A percentile compares a stretch with the other conserved stretches of the same genome.
Evolutionary conservation across 2,113 vertebrate species (phyloP).

Genomic region (Suncus etruscus): DNA sequence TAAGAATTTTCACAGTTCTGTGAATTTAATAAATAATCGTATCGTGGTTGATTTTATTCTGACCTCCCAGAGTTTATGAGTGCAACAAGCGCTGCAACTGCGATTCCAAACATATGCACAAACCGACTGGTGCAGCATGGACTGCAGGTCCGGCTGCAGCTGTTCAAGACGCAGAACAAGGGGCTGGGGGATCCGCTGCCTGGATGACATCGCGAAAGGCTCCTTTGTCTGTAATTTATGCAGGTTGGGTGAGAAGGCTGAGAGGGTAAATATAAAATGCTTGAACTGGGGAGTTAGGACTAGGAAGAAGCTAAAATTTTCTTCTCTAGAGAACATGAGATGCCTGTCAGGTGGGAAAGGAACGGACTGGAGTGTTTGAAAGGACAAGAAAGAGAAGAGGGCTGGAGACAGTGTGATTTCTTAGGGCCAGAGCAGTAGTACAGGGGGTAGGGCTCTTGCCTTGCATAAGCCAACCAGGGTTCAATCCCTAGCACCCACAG

Average conservation of each 20-base stretch:
- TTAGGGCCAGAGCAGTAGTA: too few relatives aligned
- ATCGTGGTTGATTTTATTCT: slow-evolving; percentile 49
- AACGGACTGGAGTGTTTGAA: not conserved
- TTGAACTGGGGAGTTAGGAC: not conserved
- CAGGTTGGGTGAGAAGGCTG: slow-evolving; percentile 87
- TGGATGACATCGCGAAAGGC: slow-evolving; percentile 97
- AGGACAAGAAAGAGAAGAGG: not conserved
- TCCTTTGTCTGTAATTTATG: slow-evolving; percentile 99
- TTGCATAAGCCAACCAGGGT: too few relatives aligned
- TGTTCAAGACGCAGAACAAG: slow-evolving; percentile 99
- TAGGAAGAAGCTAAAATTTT: not conserved
- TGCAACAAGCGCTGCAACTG: slow-evolving; percentile 97
- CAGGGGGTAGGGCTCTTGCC: too few relatives aligned
- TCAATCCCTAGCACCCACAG: too few relatives aligned
- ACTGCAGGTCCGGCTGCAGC: slow-evolving; percentile 96
- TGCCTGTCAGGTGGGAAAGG: not conserved
- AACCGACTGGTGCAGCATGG: slow-evolving; percentile 98
- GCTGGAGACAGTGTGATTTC: not conserved
- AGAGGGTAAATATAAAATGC: not conserved
- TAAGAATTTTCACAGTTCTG: not conserved
- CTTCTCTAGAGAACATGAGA: not conserved
- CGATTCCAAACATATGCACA: slow-evolving; percentile 93
- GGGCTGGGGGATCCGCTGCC: slow-evolving; percentile 98
- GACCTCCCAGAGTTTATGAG: slow-evolving; percentile 92
- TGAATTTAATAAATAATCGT: not conserved